Conservation (phyloP, 92 coral and sea anemone species). For the Galaxea fascicularis region DNA sequence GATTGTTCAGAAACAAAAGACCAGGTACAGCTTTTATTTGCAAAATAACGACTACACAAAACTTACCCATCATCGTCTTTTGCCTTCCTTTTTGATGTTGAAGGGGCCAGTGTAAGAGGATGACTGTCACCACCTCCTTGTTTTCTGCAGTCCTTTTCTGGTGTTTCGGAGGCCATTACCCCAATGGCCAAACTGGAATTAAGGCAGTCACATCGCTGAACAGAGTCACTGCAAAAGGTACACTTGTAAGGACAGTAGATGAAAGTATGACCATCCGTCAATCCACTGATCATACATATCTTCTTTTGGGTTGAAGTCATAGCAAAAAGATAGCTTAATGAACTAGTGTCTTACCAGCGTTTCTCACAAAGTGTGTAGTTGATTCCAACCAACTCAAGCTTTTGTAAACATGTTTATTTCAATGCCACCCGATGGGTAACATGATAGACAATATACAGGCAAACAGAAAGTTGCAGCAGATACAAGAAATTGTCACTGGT, state of each 20-base stretch:
- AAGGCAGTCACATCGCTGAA: slow-evolving; percentile 5
- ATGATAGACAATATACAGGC: slow-evolving; percentile 6
- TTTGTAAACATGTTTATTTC: no score
- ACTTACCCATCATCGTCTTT: slow-evolving; percentile 9
- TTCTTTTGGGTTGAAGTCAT: not conserved
- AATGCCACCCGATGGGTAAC: not conserved
- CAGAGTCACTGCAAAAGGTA: not conserved
- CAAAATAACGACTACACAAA: slow-evolving; percentile 15
- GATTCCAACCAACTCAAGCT: no score
- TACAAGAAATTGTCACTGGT: slow-evolving; percentile 13
- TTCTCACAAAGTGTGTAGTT: not conserved
- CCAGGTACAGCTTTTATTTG: not conserved
- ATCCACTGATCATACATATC: slow-evolving; percentile 12
- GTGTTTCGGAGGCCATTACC: slow-evolving; percentile 13
- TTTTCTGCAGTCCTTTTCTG: slow-evolving; percentile 7
- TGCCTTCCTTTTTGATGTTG: slow-evolving; percentile 11
- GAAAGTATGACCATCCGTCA: slow-evolving; percentile 10
- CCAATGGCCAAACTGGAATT: slow-evolving; percentile 14
- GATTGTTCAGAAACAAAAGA: not conserved
- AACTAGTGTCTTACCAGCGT: not conserved
- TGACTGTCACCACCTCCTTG: slow-evolving; percentile 1
- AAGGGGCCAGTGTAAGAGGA: slow-evolving; percentile 6
- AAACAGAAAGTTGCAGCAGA: slow-evolving; percentile 8
- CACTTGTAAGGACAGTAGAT: slow-evolving; percentile 19
- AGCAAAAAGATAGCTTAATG: not conserved